Evolutionary conservation across 2,113 vertebrate genomes (phyloP).

Genomic region (Neogobius melanostomus): DNA sequence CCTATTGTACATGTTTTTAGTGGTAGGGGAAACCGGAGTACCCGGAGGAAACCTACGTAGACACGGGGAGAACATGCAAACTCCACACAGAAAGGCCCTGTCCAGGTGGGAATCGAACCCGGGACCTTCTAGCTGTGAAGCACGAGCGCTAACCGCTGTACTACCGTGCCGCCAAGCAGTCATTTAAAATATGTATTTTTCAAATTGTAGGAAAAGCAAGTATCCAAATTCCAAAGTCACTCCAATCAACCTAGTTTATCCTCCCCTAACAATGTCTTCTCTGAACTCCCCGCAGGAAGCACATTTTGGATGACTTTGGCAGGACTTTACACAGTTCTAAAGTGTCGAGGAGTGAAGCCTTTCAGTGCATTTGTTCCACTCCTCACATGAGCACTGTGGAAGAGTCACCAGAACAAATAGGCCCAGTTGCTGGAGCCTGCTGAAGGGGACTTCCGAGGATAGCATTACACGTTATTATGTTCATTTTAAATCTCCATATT

Average conservation of each 20-base stretch:
- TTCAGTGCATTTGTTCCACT: constrained; percentile 67
- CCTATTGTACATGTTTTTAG: too few relatives aligned
- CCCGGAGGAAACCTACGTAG: too few relatives aligned
- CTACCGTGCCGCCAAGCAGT: too few relatives aligned
- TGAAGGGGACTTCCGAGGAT: constrained; percentile 46
- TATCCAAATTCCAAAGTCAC: not conserved
- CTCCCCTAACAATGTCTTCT: constrained; percentile 44
- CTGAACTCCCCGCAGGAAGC: constrained; percentile 47
- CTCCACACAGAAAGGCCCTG: too few relatives aligned
- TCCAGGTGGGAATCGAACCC: too few relatives aligned
- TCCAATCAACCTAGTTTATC: constrained; percentile 34
- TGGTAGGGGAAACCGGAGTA: too few relatives aligned
- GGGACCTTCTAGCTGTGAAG: too few relatives aligned
- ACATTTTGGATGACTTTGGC: constrained; percentile 69
- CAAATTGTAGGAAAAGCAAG: too few relatives aligned
- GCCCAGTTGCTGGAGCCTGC: constrained; percentile 57
- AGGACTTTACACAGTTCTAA: constrained; percentile 69
- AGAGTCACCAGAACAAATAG: constrained; percentile 63
- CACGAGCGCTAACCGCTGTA: too few relatives aligned
- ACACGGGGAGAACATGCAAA: too few relatives aligned
- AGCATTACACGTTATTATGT: constrained; percentile 66
- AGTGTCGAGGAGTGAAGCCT: constrained; percentile 59
- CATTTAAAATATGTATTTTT: too few relatives aligned
- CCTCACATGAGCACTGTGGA: constrained; percentile 49
- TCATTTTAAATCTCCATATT: constrained; percentile 69